A percentile compares a stretch with the other conserved stretches of the same genome.
These are phyloP conservation scores for Plectropomus leopardus DNA, from an alignment of 2,113 vertebrate species.

Conservation along the genomic window DNA sequence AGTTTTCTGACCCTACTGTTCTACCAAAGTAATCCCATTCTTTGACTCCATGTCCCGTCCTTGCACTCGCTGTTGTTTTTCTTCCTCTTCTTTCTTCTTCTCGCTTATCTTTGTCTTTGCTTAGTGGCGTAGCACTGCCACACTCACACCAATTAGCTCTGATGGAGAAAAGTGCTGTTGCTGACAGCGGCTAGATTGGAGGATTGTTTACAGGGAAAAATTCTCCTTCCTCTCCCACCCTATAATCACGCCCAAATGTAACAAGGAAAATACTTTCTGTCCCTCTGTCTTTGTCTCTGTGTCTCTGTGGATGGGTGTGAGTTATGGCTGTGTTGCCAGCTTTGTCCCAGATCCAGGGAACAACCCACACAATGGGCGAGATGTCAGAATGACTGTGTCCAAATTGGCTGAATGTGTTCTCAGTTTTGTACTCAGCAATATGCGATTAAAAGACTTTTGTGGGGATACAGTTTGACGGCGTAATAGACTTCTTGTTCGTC, in stretches of 20 bases:
- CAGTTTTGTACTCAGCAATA: constrained; percentile 16
- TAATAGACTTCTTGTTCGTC: constrained; percentile 6
- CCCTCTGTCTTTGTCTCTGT: constrained; percentile 33
- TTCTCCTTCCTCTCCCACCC: constrained; percentile 56
- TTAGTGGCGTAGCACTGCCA: not conserved
- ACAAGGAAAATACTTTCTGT: constrained; percentile 55
- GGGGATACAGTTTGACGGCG: not conserved
- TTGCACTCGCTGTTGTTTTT: constrained; percentile 1
- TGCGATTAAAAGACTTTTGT: constrained; percentile 3
- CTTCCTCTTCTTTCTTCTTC: not conserved
- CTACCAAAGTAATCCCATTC: constrained; percentile 35
- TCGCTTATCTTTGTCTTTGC: not conserved
- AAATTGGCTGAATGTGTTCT: constrained; percentile 32
- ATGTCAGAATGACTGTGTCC: constrained; percentile 25
- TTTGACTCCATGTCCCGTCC: not conserved
- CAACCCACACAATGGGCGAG: constrained; percentile 45
- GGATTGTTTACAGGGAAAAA: constrained; percentile 57
- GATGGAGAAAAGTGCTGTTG: constrained; percentile 61
- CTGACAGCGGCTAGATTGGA: constrained; percentile 41
- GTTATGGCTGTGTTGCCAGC: constrained; percentile 47
- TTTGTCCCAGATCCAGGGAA: constrained; percentile 54
- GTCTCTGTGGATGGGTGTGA: constrained; percentile 47
- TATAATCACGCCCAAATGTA: constrained; percentile 64
- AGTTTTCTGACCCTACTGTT: constrained; percentile 15
- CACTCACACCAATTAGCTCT: constrained; percentile 53